Evolutionary conservation across 2,888 invertebrate species (phyloP).

Genomic region (Drosophila macrospina): DNA sequence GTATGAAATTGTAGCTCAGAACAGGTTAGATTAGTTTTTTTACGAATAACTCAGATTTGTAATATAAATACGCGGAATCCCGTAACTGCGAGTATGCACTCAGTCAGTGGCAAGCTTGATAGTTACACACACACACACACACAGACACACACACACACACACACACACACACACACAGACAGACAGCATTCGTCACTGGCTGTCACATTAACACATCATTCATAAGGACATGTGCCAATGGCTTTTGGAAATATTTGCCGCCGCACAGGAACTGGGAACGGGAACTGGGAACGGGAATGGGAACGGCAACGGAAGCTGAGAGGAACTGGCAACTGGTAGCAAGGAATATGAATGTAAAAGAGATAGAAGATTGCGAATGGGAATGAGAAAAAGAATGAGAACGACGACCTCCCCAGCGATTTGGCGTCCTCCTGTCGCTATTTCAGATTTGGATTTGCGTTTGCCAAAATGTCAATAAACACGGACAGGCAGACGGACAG

Average conservation of each 20-base stretch:
- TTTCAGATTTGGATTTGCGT: slow-evolving; percentile 68
- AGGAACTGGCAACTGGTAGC: slow-evolving; percentile 1
- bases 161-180: not conserved
- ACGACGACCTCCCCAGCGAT: slow-evolving; percentile 61
- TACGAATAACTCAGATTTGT: not conserved
- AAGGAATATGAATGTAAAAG: slow-evolving; percentile 7
- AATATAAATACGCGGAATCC: slow-evolving; percentile 8
- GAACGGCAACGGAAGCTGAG: slow-evolving; percentile 16
- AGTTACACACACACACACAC: not conserved
- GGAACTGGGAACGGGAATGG: slow-evolving; percentile 5
- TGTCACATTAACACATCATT: slow-evolving; percentile 84
- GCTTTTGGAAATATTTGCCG: slow-evolving; percentile 65
- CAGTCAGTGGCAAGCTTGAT: slow-evolving; percentile 15
- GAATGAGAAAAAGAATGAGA: slow-evolving; percentile 17
- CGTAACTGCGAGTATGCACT: slow-evolving; percentile 1
- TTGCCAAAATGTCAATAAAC: slow-evolving; percentile 81
- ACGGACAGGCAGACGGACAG: slow-evolving; percentile 50
- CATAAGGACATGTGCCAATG: slow-evolving; percentile 83
- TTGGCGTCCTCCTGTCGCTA: slow-evolving; percentile 58
- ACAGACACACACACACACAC: not conserved
- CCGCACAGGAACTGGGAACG: slow-evolving; percentile 19
- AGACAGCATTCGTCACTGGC: slow-evolving; percentile 44
- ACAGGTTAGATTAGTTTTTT: not conserved
- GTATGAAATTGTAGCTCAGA: not conserved
- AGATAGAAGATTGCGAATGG: not conserved